Evolutionary conservation across 2,797 vertebrate species (phyloP).

Genomic region (Lophotriccus pileatus): DNA sequence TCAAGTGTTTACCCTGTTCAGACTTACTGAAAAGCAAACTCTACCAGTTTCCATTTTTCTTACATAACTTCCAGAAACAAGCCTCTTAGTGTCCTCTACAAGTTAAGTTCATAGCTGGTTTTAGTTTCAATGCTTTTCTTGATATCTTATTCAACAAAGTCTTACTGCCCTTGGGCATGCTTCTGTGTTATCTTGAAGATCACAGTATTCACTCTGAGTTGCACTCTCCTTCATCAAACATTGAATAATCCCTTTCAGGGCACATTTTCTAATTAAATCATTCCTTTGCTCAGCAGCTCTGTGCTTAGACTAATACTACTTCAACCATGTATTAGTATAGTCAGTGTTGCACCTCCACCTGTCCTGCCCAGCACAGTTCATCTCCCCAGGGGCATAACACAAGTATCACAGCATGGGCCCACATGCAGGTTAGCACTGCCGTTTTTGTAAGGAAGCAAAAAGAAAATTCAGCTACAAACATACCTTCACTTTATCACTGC

Average conservation of each 20-base stretch:
- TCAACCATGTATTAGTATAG: neutral
- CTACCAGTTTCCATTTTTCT: neutral
- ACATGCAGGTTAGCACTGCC: neutral
- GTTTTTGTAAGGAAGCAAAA: neutral
- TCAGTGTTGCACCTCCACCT: neutral
- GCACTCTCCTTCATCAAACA: neutral
- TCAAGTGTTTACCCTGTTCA: neutral
- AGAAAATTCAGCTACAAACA: neutral
- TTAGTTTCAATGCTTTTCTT: neutral
- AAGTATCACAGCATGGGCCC: neutral
- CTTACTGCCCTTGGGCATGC: neutral
- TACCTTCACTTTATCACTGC: neutral
- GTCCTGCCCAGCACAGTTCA: neutral
- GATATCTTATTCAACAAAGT: neutral
- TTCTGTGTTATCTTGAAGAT: neutral
- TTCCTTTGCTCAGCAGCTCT: neutral
- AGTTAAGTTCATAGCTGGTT: neutral
- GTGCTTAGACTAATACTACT: neutral
- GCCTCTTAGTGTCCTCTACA: neutral
- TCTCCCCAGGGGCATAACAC: neutral
- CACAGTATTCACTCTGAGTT: neutral
- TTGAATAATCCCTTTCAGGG: neutral
- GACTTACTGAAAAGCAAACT: neutral
- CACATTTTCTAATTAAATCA: constrained; percentile 19
- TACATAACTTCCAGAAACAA: neutral